phyloP scores from a whole-genome alignment of 2,888 invertebrate genomes.

The Lomographa bimaculata region DNA sequence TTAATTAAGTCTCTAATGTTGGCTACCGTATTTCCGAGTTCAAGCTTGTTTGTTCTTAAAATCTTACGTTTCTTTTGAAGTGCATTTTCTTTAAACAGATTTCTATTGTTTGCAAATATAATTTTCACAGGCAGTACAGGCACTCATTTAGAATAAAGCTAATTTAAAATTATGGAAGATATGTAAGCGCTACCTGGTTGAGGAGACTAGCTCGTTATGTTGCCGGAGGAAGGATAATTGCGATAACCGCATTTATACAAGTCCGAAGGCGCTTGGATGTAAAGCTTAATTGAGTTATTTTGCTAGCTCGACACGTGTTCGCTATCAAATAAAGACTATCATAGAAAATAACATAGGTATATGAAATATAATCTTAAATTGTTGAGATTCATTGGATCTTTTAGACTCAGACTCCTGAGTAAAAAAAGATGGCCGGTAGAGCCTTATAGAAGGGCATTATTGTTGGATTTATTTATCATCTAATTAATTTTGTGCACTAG shows the following conservation, averaged over 20 bases:
- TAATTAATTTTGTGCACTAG: too few relatives aligned
- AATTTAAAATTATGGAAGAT: slow-evolving; percentile 37
- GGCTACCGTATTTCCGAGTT: slow-evolving; percentile 26
- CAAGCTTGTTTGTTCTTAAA: slow-evolving; percentile 4
- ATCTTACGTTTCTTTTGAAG: slow-evolving; percentile 21
- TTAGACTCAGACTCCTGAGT: too few relatives aligned
- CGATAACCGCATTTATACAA: slow-evolving; percentile 70
- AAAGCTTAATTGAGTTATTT: slow-evolving; percentile 74
- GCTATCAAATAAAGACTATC: slow-evolving; percentile 10
- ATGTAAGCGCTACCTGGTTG: slow-evolving; percentile 35
- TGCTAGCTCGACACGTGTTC: slow-evolving; percentile 18
- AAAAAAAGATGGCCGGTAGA: too few relatives aligned
- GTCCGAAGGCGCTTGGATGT: slow-evolving; percentile 63
- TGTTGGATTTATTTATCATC: too few relatives aligned
- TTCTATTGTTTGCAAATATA: slow-evolving; percentile 16
- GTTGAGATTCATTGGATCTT: too few relatives aligned
- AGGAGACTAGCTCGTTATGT: slow-evolving; percentile 56
- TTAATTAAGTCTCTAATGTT: slow-evolving; percentile 33
- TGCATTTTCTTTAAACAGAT: slow-evolving; percentile 17
- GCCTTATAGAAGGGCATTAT: too few relatives aligned
- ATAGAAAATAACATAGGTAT: too few relatives aligned
- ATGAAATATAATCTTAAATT: too few relatives aligned
- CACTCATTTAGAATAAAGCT: slow-evolving; percentile 11
- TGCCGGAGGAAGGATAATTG: slow-evolving; percentile 66
- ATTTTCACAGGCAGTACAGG: slow-evolving; percentile 8